Conservation (phyloP, 2,113 vertebrate genomes). For the Theristicus caerulescens region DNA sequence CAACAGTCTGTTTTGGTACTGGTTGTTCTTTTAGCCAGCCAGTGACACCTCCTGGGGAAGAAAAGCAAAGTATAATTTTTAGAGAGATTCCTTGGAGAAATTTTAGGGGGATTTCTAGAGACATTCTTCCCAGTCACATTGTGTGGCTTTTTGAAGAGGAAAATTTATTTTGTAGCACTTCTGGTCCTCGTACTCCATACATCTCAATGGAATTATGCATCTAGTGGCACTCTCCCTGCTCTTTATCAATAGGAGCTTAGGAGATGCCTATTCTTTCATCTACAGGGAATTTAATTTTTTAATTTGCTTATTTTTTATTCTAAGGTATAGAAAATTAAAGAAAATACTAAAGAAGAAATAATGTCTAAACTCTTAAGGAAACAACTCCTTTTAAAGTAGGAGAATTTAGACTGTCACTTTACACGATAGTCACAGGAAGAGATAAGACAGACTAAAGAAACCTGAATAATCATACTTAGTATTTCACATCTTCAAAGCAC, state of each 20-base stretch:
- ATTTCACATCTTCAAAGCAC: not conserved
- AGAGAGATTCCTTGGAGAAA: not conserved
- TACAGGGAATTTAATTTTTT: not conserved
- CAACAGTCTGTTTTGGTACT: not conserved
- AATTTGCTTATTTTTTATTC: not conserved
- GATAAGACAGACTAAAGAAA: not conserved
- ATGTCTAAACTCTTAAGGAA: not conserved
- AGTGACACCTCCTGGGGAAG: conserved; percentile 49
- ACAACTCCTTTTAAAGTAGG: not conserved
- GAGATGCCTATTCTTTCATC: not conserved
- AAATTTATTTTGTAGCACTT: not conserved
- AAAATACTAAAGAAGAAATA: not conserved
- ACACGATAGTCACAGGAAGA: not conserved
- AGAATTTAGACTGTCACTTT: not conserved
- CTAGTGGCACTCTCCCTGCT: not conserved
- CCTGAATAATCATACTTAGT: not conserved
- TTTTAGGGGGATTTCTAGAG: not conserved
- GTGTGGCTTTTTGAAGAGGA: not conserved
- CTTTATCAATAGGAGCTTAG: not conserved
- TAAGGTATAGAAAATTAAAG: not conserved
- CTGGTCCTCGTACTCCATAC: not conserved
- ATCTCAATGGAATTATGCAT: not conserved
- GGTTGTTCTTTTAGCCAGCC: not conserved
- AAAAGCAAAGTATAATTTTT: not conserved
- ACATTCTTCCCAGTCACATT: not conserved